Base-by-base conservation (phyloP, 2,888 invertebrate species). In the Trimorus sp. region DNA sequence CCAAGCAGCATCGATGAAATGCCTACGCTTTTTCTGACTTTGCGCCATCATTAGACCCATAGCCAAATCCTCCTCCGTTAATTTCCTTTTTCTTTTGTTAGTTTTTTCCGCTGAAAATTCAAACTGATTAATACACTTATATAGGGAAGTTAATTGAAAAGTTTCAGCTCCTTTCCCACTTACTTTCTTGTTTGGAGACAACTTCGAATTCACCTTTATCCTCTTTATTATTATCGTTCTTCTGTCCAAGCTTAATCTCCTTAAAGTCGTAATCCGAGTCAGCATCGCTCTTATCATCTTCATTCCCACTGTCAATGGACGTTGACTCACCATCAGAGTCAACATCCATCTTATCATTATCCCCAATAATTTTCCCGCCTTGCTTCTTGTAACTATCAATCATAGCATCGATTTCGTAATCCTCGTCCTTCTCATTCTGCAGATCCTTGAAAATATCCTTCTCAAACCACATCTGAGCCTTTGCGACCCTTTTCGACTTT, bases 1-100 rank as follows among this genome's bases (percentile, higher is more conserved):
- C 96, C 98, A 99, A 0, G 96, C 98, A 63, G 94, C 95, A 90
- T 99, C 99, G 9, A 96, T 93, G 9, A 99, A 92, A 90, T 99
- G 98, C 45, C 98, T 94, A 88, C 97, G 96, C 12, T 96, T 94
- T 92, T 98, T 99, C 91, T 96, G 96, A 48, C 98, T 98, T 71
- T 97, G 95, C 7, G 97, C 95, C 93, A 99, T 94, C 92, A 98
- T 93, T 0, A 98, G 95, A 1, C 98, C 99, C 45, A 99, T 92
- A 0, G 99, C 99, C 83, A 99, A 92, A 75, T 98, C 98, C 90
- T 97, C 96, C 40, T 97, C 95, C 78, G 95, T 95, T 88, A 99
- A 93, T 89, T 96, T 96, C 56, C 95, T 92, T 83, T 94, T 94
- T 86, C 53, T 66, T 8, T 94, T 95, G 51, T 91, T 89, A 86